Base-by-base conservation (phyloP, 1,140 invertebrate genomes). In the Thrips palmi region DNA sequence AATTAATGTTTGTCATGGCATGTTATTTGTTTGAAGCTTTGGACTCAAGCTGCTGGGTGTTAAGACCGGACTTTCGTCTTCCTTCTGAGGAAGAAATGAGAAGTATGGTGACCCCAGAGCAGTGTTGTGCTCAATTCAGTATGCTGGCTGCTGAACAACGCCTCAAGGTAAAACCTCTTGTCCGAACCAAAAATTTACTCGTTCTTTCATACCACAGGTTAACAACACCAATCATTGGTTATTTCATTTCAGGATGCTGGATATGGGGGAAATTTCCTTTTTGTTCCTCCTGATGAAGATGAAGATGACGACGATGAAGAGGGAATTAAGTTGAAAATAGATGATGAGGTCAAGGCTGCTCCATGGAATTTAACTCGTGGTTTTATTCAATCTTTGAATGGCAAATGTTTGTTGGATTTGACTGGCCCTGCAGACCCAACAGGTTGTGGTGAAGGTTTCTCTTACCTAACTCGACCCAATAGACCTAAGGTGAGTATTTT, bases 11-110 rank as follows among this genome's bases (percentile, higher is more conserved):
- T 39, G 31, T n/a, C 31, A 33, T 8, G n/a, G n/a, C 7, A 27
- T 27, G 7, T 4, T 11, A 5, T 14, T 7, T 22, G 5, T 7
- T 4, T 4, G 33, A 6, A 80, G 81, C 77, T 19, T 74, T 77
- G 65, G 77, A 83, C 55, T 82, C 79, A 1, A 86, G 85, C 55
- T 87, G 81, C 86, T 98, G 93, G 93, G 89, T 97, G 1, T 81
- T 97, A 42, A 97, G 96, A 56, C 81, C 86, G 0, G 91, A 97
- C 51, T 97, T 97, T 54, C 73, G 92, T 1, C 59, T 99, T 19
- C 94, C 96, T 0, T 88, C 86, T 0, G 93, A 98, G 59, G 96
- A 99, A 57, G 96, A 99, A 60, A 94, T 99, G 38, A 65, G 93
- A 28, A 83, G 85, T 0, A 93, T 97, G 86, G 89, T 99, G 0